Base-by-base conservation (phyloP, 2,888 invertebrate species). In the Xestia c-nigrum region DNA sequence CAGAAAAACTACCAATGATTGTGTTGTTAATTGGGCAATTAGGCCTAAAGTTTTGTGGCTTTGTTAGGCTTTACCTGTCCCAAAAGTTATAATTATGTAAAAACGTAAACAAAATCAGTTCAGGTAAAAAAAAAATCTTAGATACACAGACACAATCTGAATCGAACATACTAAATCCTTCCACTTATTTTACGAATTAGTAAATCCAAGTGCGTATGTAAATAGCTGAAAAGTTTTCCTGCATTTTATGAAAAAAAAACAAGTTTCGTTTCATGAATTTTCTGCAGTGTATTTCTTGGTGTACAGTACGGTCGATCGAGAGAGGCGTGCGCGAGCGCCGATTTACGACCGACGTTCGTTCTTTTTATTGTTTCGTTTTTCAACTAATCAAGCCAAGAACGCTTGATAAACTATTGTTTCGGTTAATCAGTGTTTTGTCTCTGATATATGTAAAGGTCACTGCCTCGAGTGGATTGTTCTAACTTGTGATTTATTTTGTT, bases 361-460 rank as follows among this genome's bases (percentile, higher is more conserved):
- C 70, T 82, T 88, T 85, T 87, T 87, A 86, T 76, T 83, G 81
- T 81, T 84, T 88, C 84, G 76, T 69, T 87, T 83, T 86, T 77
- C 69, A 88, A 86, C 82, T 87, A 87, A 88, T 88, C 85, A 88
- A 87, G 81, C 70, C 72, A 78, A 78, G 81, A 80, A 83, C 75
- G 70, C 72, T 83, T 86, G 83, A 83, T 87, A 87, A 81, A 76
- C 86, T 85, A 86, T 87, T 83, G 75, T 83, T 83, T 79, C 80
- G 65, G 78, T 87, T 85, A 84, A 84, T 87, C 78, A 78, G 73
- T 80, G 75, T 72, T 80, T 76, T 83, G 66, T 80, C 68, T 57
- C 76, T 86, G 76, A 85, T 80, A 76, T 84, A 80, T 82, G 47
- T 55, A 59, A 70, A 71, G 81, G 81, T 84, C 84, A 75, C 50